These are phyloP conservation scores for Branchinecta lynchi DNA, from an alignment of 1,140 invertebrate species.

Conservation along the genomic window DNA sequence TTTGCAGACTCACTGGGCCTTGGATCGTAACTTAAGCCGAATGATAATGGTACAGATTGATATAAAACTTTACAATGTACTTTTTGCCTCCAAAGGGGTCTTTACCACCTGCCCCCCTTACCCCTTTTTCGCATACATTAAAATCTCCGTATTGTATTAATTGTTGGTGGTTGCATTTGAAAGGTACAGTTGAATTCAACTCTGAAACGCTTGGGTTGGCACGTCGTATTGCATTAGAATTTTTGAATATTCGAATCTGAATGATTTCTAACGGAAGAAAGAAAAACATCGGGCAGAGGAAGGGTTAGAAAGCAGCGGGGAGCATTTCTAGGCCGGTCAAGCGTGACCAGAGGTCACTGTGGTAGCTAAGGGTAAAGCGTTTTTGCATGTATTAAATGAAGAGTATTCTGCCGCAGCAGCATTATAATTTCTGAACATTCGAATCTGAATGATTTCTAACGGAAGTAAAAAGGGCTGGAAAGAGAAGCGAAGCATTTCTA, in stretches of 20 bases:
- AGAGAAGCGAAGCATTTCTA: too few relatives aligned
- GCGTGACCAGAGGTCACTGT: too few relatives aligned
- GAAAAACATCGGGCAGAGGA: not conserved
- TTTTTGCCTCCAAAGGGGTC: not conserved
- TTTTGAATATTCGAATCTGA: conserved; percentile 1
- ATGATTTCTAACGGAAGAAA: not conserved
- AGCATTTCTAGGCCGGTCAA: too few relatives aligned
- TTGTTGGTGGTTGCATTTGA: conserved; percentile 1
- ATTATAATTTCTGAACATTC: too few relatives aligned
- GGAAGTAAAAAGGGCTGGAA: not conserved
- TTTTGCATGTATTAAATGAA: too few relatives aligned
- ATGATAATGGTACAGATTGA: too few relatives aligned
- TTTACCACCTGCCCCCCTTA: not conserved
- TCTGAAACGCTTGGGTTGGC: not conserved
- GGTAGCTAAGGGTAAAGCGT: too few relatives aligned
- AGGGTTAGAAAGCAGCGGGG: too few relatives aligned
- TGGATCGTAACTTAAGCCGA: too few relatives aligned
- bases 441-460: not conserved
- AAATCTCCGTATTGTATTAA: conserved; percentile 8
- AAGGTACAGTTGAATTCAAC: not conserved
- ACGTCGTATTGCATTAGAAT: not conserved
- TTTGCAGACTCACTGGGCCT: too few relatives aligned
- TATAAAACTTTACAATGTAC: not conserved
- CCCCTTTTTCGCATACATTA: conserved; percentile 7
- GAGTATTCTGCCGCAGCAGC: too few relatives aligned